Conservation (phyloP, 2,888 invertebrate genomes). For the Dryococelus australis region DNA sequence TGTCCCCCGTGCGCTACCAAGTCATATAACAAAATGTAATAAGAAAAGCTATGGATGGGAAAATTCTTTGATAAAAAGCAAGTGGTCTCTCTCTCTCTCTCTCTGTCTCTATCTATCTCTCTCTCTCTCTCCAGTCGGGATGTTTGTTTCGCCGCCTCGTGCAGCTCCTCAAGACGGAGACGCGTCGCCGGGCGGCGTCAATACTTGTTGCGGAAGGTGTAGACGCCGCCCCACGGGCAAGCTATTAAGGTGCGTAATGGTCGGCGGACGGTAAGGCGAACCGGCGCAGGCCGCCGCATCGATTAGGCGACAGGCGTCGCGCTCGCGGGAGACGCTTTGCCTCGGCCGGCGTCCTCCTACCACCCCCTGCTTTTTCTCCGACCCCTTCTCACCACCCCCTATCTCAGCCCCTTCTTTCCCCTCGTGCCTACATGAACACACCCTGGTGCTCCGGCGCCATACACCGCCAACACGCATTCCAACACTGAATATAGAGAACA, state of each 20-base stretch:
- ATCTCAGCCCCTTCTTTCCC: not conserved
- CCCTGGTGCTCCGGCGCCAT: not conserved
- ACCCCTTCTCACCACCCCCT: not conserved
- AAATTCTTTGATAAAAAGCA: too few species aligned
- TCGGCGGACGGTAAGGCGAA: conserved; percentile 70
- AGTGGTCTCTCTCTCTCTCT: too few species aligned
- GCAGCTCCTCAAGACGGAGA: not conserved
- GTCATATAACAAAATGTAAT: too few species aligned
- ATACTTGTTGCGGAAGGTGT: conserved; percentile 20
- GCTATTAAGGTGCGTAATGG: conserved; percentile 82
- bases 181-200: not conserved
- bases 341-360: not conserved
- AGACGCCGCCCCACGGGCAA: conserved; percentile 55
- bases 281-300: conserved; percentile 72
- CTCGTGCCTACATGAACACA: not conserved
- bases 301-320: conserved; percentile 64
- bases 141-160: not conserved
- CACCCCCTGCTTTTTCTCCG: not conserved
- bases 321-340: conserved; percentile 12
- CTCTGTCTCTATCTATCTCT: too few species aligned
- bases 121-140: too few species aligned
- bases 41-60: too few species aligned
- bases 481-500: too few species aligned
- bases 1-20: too few species aligned
- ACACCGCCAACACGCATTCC: too few species aligned